A percentile compares a stretch with the other conserved stretches of the same genome.
Evolutionary conservation across 2,113 vertebrate species (phyloP).

Genomic region (Sinosuthora webbiana): DNA sequence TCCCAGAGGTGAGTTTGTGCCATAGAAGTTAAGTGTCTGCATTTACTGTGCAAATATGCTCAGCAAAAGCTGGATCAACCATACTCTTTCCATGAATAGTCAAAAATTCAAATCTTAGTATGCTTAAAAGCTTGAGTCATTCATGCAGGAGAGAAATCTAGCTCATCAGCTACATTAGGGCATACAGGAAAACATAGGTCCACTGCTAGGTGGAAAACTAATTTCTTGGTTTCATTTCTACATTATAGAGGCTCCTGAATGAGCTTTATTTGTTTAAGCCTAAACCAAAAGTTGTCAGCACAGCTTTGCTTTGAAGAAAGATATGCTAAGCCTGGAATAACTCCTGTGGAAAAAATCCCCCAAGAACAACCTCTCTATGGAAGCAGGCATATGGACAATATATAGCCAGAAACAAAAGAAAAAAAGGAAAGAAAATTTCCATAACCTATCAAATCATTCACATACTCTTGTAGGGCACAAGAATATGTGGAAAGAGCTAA

Average conservation of each 20-base stretch:
- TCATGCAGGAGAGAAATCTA: background rate
- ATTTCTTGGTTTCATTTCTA: background rate
- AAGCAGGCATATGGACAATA: background rate
- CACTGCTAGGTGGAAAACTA: background rate
- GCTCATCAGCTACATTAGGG: background rate
- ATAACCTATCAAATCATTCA: background rate
- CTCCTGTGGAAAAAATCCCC: fast-evolving
- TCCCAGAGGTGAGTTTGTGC: background rate
- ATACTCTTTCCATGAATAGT: background rate
- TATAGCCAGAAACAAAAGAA: background rate
- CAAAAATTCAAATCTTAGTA: background rate
- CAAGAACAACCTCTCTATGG: background rate
- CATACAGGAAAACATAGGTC: background rate
- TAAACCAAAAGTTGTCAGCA: background rate
- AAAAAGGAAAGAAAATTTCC: background rate
- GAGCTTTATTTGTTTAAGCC: background rate
- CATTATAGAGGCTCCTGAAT: background rate
- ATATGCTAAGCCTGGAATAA: background rate
- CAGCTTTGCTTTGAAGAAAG: background rate
- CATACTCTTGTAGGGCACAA: background rate
- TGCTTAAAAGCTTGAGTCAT: fast-evolving
- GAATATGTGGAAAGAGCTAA: background rate
- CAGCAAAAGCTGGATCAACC: background rate
- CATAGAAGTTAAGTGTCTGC: background rate
- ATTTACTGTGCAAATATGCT: background rate